These are phyloP conservation scores for Fulmarus glacialis DNA, from an alignment of 2,113 vertebrate genomes.

Conservation along the genomic window DNA sequence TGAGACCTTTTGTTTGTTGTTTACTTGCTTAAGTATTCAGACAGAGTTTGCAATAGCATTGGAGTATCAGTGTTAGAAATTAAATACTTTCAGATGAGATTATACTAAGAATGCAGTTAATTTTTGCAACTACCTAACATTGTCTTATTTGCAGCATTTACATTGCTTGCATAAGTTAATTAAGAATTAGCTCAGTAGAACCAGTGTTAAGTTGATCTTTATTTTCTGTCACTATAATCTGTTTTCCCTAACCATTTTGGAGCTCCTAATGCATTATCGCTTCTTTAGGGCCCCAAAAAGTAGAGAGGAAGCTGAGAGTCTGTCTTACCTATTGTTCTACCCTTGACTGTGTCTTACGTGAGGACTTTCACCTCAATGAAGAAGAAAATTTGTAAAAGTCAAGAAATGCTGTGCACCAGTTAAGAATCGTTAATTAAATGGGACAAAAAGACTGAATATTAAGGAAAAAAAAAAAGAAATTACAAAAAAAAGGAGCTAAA, in stretches of 20 bases:
- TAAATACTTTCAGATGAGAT: conserved; percentile 35
- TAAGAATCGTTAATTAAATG: conserved; percentile 45
- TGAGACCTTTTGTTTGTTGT: conserved; percentile 71
- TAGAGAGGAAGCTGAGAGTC: background rate
- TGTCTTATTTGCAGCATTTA: conserved; percentile 22
- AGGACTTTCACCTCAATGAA: background rate
- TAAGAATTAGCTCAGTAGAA: background rate
- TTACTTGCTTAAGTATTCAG: conserved; percentile 68
- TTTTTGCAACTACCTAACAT: background rate
- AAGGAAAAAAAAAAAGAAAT: conserved; percentile 25
- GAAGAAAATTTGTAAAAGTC: conserved; percentile 3
- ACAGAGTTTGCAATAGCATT: conserved; percentile 32
- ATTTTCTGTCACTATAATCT: background rate
- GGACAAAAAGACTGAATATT: background rate
- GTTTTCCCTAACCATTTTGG: background rate
- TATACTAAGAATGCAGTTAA: conserved; percentile 13
- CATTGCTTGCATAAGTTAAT: conserved; percentile 17
- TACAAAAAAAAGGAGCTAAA: conserved; percentile 33
- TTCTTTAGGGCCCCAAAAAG: background rate
- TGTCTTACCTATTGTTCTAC: background rate
- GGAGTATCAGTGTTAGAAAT: conserved; percentile 56
- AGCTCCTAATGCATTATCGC: background rate
- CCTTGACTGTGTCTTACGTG: background rate
- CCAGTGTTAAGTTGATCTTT: background rate
- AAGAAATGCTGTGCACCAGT: background rate